phyloP scores from a whole-genome alignment of 2,797 vertebrate genomes.

The Sebastes diploproa region DNA sequence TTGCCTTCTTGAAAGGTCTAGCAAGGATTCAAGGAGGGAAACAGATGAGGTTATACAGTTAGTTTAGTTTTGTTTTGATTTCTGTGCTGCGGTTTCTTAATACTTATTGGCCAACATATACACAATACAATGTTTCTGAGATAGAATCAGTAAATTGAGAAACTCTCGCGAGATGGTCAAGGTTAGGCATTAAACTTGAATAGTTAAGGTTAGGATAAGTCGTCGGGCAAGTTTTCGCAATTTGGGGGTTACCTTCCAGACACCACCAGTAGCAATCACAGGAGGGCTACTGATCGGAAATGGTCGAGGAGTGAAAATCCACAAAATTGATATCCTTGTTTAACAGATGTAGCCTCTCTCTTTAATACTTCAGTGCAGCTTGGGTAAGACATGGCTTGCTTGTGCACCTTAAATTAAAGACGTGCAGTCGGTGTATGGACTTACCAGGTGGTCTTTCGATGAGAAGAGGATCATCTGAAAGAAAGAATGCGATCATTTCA shows the following conservation, averaged over 20 bases:
- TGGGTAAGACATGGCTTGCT: neutral
- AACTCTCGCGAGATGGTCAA: no score
- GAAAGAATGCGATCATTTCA: slow-evolving; percentile 51
- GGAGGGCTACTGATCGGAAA: neutral
- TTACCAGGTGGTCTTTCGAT: slow-evolving; percentile 97
- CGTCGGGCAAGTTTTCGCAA: no score
- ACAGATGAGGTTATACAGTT: no score
- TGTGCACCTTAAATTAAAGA: slow-evolving; percentile 14
- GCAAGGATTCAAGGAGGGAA: no score
- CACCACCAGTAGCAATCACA: neutral
- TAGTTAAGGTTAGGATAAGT: fast-evolving
- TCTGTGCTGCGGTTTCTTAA: neutral
- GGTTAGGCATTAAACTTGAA: no score
- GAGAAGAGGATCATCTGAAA: slow-evolving; percentile 94
- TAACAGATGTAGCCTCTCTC: neutral
- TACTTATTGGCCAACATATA: neutral
- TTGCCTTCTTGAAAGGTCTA: no score
- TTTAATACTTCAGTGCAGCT: neutral
- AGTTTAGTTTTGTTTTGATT: neutral
- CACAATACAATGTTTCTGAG: neutral
- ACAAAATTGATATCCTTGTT: neutral
- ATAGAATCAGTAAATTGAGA: neutral
- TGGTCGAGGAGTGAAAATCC: neutral
- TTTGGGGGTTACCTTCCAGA: no score
- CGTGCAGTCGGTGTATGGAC: slow-evolving; percentile 39